phyloP scores from a whole-genome alignment of 2,888 invertebrate genomes.

The Luperina nickerlii region DNA sequence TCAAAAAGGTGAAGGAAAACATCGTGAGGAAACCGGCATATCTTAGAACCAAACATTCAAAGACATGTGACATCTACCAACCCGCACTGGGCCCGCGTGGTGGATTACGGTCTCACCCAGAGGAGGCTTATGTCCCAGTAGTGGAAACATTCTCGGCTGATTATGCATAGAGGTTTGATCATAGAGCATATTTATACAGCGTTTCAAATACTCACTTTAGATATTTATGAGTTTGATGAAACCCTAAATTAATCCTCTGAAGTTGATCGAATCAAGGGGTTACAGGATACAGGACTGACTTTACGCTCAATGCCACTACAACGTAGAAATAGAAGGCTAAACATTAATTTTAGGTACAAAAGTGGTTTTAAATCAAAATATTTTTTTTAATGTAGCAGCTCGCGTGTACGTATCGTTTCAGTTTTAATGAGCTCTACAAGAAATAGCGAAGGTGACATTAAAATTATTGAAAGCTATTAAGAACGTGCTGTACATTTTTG shows the following conservation, averaged over 20 bases:
- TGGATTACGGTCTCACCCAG: neutral
- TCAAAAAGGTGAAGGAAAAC: neutral
- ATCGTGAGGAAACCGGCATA: neutral
- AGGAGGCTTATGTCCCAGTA: neutral
- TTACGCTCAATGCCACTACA: neutral
- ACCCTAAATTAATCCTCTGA: neutral
- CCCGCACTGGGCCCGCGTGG: neutral
- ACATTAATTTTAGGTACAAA: neutral
- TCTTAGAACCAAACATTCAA: neutral
- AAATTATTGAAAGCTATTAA: slow-evolving; percentile 40
- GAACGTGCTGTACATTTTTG: slow-evolving; percentile 29
- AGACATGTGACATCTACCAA: neutral
- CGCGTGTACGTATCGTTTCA: slow-evolving; percentile 48
- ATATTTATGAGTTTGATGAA: neutral
- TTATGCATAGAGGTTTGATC: neutral
- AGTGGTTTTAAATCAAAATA: neutral
- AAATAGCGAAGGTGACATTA: slow-evolving; percentile 47
- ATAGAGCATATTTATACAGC: neutral
- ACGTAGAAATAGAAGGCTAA: neutral
- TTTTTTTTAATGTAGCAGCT: slow-evolving; percentile 29
- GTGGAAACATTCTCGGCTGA: neutral
- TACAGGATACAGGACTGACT: neutral
- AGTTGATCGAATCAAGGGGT: neutral
- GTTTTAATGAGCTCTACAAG: slow-evolving; percentile 49
- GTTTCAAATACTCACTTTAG: neutral